Base-by-base conservation (phyloP, 2,888 invertebrate genomes). In the Phania funesta region DNA sequence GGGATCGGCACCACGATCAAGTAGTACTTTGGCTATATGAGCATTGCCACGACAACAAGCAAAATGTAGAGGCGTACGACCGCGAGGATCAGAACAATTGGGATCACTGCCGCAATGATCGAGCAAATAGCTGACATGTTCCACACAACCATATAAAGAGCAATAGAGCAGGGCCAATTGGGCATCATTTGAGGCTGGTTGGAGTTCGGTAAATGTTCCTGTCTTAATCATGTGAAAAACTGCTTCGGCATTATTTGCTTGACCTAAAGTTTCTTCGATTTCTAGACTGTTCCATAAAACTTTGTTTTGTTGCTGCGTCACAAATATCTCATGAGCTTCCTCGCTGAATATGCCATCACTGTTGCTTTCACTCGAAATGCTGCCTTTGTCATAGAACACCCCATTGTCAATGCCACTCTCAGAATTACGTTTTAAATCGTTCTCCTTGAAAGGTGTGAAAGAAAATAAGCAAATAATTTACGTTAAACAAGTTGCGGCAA, bases 1-100 rank as follows among this genome's bases (percentile, higher is more conserved):
- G 0, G 95, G 93, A 86, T 94, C 92, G 0, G 95, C 95, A 18
- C 94, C 94, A 67, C 93, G 89, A 67, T 94, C 93, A 38, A 98
- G 89, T 54, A 98, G 91, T 44, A 95, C 91, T 86, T 93, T 93
- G 2, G 95, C 92, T 82, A 95, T 95, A 81, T 94, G 94, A 46
- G 93, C 92, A 85, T 94, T 95, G 20, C 96, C 96, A 13, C 94
- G 93, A 89, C 94, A 94, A 77, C 96, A 95, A 60, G 96, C 95
- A 84, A 96, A 93, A 90, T 97, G 97, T 20, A 98, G 89, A 0
- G 94, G 92, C 0, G 94, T 94, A 84, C 94, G 93, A 85, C 95
- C 96, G 73, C 92, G 93, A 26, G 92, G 91, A 87, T 97, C 97
- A 35, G 91, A 89, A 9, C 92, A 92, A 84, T 95, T 93, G 16